Percentiles rank a stretch among this genome's conserved stretches.
Evolutionary conservation across 2,888 invertebrate species (phyloP).

Genomic region (Yponomeuta sedellus): DNA sequence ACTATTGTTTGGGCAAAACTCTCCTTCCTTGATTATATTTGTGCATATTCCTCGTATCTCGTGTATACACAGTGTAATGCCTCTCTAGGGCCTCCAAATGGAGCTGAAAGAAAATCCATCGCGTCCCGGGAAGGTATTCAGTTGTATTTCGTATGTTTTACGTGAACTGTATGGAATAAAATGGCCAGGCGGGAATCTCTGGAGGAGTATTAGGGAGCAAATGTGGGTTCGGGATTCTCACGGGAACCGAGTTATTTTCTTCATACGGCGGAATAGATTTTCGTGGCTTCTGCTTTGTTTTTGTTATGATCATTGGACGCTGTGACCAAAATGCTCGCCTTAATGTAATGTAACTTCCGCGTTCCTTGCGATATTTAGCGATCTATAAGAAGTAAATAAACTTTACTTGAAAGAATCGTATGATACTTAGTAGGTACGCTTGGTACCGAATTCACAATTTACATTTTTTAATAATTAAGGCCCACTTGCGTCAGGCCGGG

Average conservation of each 20-base stretch:
- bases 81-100: slow-evolving; percentile 70
- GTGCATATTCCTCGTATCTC: slow-evolving; percentile 64
- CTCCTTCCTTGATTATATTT: slow-evolving; percentile 71
- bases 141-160: slow-evolving; percentile 47
- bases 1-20: slow-evolving; percentile 59
- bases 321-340: background rate
- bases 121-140: slow-evolving; percentile 20
- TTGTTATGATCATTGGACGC: background rate
- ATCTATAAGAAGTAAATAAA: too few species aligned
- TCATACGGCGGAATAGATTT: slow-evolving; percentile 18
- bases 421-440: too few species aligned
- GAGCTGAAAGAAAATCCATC: slow-evolving; percentile 68
- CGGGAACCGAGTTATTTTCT: slow-evolving; percentile 61
- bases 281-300: slow-evolving; percentile 10
- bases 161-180: slow-evolving; percentile 60
- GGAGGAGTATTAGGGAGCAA: slow-evolving; percentile 65
- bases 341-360: too few species aligned
- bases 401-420: too few species aligned
- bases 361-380: too few species aligned
- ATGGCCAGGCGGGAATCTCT: slow-evolving; percentile 68
- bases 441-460: too few species aligned
- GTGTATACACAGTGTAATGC: slow-evolving; percentile 69
- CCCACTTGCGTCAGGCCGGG: too few species aligned
- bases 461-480: too few species aligned
- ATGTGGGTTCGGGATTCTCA: slow-evolving; percentile 45